A percentile compares a stretch with the other conserved stretches of the same genome.
These are phyloP conservation scores for Malurus cyaneus DNA, from an alignment of 2,113 vertebrate genomes.

Conservation along the genomic window DNA sequence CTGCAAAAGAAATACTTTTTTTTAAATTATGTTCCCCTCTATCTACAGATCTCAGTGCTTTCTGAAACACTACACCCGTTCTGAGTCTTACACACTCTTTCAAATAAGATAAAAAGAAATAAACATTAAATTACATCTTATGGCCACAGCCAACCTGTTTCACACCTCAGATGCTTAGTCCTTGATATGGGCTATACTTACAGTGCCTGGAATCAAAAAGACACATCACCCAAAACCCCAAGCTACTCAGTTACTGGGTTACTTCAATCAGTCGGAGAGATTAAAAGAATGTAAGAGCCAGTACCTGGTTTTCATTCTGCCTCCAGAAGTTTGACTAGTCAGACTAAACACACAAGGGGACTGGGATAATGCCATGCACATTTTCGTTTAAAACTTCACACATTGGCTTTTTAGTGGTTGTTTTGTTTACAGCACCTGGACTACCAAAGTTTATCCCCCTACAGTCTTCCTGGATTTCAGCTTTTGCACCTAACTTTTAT, in stretches of 20 bases:
- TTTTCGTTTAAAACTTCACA: background rate
- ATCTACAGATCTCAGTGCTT: background rate
- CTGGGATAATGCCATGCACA: rapidly evolving
- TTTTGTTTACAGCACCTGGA: background rate
- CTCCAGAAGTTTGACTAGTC: background rate
- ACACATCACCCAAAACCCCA: background rate
- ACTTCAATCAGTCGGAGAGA: background rate
- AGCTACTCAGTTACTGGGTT: background rate
- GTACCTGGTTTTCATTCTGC: background rate
- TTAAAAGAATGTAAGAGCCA: background rate
- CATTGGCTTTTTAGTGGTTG: rapidly evolving
- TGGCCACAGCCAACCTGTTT: background rate
- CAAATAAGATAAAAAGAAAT: background rate
- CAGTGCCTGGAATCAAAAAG: background rate
- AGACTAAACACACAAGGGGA: background rate
- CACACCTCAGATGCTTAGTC: background rate
- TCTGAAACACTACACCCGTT: background rate
- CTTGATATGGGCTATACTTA: background rate
- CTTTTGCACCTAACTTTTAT: background rate
- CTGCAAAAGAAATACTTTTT: slow-evolving; percentile 68
- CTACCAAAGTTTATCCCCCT: background rate
- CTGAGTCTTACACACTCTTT: background rate
- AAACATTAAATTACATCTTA: background rate
- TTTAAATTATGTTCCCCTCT: background rate
- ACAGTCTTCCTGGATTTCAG: background rate